Conservation (phyloP, 2,113 vertebrate genomes). For the Neomonachus schauinslandi region DNA sequence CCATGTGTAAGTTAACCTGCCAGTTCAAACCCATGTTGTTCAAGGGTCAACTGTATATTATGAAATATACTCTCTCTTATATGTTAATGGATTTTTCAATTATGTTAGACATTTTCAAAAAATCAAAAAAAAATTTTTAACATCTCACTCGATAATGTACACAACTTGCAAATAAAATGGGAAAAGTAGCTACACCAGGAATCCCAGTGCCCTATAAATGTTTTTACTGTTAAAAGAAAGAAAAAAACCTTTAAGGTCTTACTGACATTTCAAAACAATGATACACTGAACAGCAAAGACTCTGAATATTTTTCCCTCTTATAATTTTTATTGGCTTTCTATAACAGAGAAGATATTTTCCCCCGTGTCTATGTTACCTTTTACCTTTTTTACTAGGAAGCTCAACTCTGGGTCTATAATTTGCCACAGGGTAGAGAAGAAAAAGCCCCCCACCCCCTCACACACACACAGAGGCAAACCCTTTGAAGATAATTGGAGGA, state of each 20-base stretch:
- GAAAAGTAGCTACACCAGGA: neutral
- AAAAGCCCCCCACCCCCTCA: neutral
- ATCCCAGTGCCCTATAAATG: neutral
- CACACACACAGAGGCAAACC: neutral
- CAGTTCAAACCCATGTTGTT: neutral
- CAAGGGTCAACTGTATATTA: neutral
- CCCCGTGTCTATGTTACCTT: neutral
- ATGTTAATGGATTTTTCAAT: neutral
- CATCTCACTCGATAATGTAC: neutral
- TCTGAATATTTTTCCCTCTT: neutral
- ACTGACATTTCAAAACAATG: constrained; percentile 34
- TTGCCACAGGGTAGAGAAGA: constrained; percentile 32
- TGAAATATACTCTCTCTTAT: neutral
- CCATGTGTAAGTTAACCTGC: neutral
- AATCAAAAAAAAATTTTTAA: constrained; percentile 20
- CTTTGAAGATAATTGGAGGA: neutral
- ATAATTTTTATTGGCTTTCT: constrained; percentile 31
- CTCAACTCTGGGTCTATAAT: neutral
- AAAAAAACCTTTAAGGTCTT: constrained; percentile 4
- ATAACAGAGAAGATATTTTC: neutral
- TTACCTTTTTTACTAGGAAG: constrained; percentile 30
- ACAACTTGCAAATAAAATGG: constrained; percentile 21
- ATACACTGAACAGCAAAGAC: neutral
- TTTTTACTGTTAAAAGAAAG: constrained; percentile 53
- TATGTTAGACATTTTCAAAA: constrained; percentile 44